Evolutionary conservation across 2,797 vertebrate genomes (phyloP), one percentile per base, ranked within the genome.

Genomic region (Rhinophrynus dorsalis): DNA sequence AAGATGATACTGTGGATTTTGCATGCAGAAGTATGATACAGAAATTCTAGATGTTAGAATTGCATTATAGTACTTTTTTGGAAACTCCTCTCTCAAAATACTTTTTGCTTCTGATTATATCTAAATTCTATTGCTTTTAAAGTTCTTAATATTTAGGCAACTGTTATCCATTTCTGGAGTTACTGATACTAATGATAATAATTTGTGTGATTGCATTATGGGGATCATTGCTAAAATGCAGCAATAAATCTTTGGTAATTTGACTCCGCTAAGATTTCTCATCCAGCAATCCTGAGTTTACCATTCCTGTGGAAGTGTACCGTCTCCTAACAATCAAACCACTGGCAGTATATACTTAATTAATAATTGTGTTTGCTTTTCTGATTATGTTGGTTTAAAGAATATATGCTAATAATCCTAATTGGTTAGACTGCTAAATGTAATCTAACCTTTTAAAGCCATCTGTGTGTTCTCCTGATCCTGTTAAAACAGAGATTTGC

Each of bases 371-470:
- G 52, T 57, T 57, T 67, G 52, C 38, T 57, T 44, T 57, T 24
- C 57, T 38, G 64, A 67, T 67, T 67, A 45, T 32, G 52, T 57
- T 18, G 52, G 30, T 29, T 67, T 67, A 45, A 13, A 47, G 29
- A 35, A 44, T 67, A 57, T 57, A 67, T 57, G 35, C 52, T 47
- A 45, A 57, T 67, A 57, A 67, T 67, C 64, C 64, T 67, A 56
- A 67, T 57, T 67, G 52, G 52, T 18, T 45, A 66, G 57, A 47
- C 47, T 67, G 40, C 40, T 33, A 67, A 45, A 56, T 67, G 44
- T 45, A 47, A 45, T 67, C 40, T 57, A 67, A 67, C 64, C 40
- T 56, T 67, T 45, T 51, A 47, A 57, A 47, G 38, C 33, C 38
- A 27, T 67, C 18, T 45, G 38, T 55, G 38, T 66, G 50, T 44